Conservation (phyloP, 2,797 vertebrate genomes). For the Dipus sagitta region DNA sequence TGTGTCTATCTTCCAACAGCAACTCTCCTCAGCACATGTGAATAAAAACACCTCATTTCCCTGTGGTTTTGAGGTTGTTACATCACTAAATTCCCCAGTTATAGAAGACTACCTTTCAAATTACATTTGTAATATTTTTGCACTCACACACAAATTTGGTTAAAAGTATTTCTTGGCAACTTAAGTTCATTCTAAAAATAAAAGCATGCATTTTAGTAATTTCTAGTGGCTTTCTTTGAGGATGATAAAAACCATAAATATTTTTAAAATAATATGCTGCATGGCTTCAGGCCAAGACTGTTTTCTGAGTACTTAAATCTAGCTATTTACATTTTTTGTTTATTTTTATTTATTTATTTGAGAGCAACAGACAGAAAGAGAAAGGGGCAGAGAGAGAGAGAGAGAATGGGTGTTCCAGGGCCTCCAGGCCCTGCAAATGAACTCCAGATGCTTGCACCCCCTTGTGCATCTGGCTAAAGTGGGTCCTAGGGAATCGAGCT, state of each 20-base stretch:
- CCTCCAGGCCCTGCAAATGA: too few species aligned
- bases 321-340: conserved; percentile 38
- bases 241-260: neutral
- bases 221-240: conserved; percentile 3
- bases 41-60: neutral
- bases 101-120: neutral
- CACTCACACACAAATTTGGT: neutral
- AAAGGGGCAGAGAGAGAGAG: too few species aligned
- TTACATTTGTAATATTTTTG: neutral
- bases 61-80: neutral
- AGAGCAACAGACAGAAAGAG: too few species aligned
- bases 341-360: neutral
- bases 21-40: neutral
- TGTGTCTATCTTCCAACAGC: neutral
- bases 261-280: conserved; percentile 2
- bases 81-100: conserved; percentile 1
- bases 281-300: neutral
- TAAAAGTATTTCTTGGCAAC: conserved; percentile 22
- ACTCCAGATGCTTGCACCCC: too few species aligned
- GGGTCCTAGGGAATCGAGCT: too few species aligned
- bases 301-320: neutral
- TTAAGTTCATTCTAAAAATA: neutral
- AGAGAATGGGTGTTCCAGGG: too few species aligned
- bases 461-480: too few species aligned
- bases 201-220: neutral